These are phyloP conservation scores for Genyomyrus donnyi DNA, from an alignment of 2,113 vertebrate genomes.

Conservation along the genomic window DNA sequence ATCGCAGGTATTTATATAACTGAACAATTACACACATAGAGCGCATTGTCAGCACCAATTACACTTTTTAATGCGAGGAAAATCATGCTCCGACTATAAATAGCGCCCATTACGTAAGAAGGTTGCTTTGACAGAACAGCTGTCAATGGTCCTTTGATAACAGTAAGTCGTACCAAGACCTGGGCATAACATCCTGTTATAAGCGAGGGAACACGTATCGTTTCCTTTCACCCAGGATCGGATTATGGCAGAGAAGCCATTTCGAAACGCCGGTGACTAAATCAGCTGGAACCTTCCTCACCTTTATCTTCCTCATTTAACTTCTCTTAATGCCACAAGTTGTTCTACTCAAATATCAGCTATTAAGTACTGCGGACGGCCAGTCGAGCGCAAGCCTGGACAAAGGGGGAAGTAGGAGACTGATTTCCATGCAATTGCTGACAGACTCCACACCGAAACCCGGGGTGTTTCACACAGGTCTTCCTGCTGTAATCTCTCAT, in stretches of 20 bases:
- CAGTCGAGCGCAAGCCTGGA: neutral
- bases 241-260: neutral
- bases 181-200: neutral
- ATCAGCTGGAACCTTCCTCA: neutral
- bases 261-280: neutral
- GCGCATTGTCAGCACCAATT: neutral
- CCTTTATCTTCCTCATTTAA: neutral
- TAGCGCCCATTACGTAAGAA: neutral
- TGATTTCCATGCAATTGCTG: neutral
- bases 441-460: neutral
- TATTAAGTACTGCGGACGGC: neutral
- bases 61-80: neutral
- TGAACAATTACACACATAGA: neutral
- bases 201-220: neutral
- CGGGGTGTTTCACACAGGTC: neutral
- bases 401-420: neutral
- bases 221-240: neutral
- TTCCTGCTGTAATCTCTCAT: neutral
- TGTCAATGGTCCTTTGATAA: neutral
- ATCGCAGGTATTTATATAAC: neutral
- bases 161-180: neutral
- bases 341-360: neutral
- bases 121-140: neutral
- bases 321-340: neutral
- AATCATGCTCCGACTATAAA: neutral